phyloP scores from a whole-genome alignment of 2,113 vertebrate genomes.

The Hydrochoerus hydrochaeris region DNA sequence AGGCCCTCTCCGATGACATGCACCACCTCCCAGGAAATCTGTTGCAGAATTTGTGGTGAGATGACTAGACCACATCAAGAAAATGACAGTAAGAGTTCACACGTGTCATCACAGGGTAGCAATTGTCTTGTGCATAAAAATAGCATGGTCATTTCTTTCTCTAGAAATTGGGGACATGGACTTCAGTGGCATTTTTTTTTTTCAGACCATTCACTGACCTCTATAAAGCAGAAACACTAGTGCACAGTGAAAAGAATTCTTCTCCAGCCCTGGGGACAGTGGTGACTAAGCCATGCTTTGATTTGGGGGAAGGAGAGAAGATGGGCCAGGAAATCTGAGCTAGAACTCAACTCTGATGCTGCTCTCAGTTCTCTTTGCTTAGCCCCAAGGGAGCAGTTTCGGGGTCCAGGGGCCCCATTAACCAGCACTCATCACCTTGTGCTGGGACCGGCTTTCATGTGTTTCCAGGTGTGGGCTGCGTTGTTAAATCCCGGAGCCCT shows the following conservation, averaged over 20 bases:
- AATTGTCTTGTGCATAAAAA: neutral
- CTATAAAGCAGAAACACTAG: neutral
- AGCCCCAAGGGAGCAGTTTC: constrained; percentile 63
- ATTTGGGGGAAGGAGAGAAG: constrained; percentile 43
- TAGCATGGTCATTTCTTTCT: neutral
- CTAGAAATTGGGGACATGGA: neutral
- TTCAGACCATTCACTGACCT: neutral
- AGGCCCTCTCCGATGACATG: neutral
- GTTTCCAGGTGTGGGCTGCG: constrained; percentile 78
- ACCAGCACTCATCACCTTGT: constrained; percentile 73
- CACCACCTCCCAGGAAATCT: constrained; percentile 55
- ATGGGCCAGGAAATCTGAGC: constrained; percentile 71
- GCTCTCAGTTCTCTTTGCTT: constrained; percentile 72
- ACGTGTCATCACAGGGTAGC: neutral
- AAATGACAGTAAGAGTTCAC: constrained; percentile 50
- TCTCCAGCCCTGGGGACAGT: neutral
- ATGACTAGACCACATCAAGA: constrained; percentile 54
- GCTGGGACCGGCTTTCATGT: constrained; percentile 78
- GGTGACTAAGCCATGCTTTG: neutral
- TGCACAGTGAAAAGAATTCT: neutral
- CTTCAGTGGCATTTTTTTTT: neutral
- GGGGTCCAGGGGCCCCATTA: constrained; percentile 71
- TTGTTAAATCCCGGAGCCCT: constrained; percentile 74
- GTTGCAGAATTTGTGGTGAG: constrained; percentile 67
- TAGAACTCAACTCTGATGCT: constrained; percentile 69